Evolutionary conservation across 2,797 vertebrate species (phyloP).

Genomic region (Poeciliopsis turneri): DNA sequence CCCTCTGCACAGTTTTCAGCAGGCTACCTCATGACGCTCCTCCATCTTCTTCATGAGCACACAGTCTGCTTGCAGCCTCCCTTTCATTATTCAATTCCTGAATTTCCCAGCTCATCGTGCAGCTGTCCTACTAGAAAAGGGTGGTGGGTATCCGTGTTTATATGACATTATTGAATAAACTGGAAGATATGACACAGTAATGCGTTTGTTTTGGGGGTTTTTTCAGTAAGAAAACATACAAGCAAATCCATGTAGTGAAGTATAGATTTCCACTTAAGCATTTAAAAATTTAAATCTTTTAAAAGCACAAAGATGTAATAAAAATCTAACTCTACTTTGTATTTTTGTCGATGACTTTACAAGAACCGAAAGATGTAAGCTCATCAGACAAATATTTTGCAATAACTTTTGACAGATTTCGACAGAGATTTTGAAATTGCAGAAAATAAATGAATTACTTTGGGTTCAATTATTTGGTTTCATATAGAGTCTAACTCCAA

Average conservation of each 20-base stretch:
- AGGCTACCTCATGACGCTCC: conserved; percentile 25
- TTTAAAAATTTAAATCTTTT: not conserved
- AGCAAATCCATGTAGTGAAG: not conserved
- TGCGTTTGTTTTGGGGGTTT: not conserved
- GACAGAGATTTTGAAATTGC: not conserved
- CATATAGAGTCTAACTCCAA: not conserved
- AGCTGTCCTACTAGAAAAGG: not conserved
- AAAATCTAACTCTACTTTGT: not conserved
- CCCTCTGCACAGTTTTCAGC: conserved; percentile 18
- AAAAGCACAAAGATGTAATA: not conserved
- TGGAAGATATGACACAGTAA: not conserved
- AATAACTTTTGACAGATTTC: not conserved
- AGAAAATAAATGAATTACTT: not conserved
- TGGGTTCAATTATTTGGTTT: not conserved
- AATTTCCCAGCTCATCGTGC: not conserved
- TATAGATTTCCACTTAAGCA: not conserved
- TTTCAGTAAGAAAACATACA: not conserved
- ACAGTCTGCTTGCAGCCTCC: conserved; percentile 5
- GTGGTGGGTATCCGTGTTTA: not conserved
- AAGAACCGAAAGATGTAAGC: not conserved
- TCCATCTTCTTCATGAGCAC: conserved; percentile 20
- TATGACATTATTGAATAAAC: not conserved
- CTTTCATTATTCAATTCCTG: not conserved
- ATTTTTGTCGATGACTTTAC: not conserved
- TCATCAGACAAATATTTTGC: not conserved